Conservation (phyloP, 2,888 invertebrate genomes). For the Caenorhabditis zanzibari region DNA sequence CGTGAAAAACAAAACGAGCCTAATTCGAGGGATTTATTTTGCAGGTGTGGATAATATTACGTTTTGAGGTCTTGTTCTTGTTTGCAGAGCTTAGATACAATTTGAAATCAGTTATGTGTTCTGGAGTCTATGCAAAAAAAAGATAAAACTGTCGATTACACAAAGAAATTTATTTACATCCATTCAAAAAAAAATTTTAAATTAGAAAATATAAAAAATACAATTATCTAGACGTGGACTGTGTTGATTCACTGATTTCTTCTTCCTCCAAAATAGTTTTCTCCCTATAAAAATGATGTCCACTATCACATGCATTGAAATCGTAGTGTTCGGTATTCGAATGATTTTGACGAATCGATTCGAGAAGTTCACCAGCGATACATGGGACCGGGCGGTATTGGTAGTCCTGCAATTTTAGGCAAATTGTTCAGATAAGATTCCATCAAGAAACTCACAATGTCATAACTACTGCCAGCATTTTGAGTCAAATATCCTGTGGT, state of each 20-base stretch:
- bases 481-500: constrained; percentile 1
- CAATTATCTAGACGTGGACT: not conserved
- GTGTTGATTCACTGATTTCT: not conserved
- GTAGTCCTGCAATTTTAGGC: constrained; percentile 68
- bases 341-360: constrained; percentile 70
- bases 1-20: constrained; percentile 20
- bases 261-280: constrained; percentile 29
- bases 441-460: constrained; percentile 19
- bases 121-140: no score
- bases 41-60: not conserved
- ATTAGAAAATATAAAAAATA: not conserved
- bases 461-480: constrained; percentile 41
- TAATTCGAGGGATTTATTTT: not conserved
- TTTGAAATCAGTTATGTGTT: no score
- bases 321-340: constrained; percentile 69
- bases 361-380: constrained; percentile 78
- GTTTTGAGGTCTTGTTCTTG: no score
- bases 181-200: no score
- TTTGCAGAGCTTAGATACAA: no score
- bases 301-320: constrained; percentile 67
- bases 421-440: no score
- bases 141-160: no score
- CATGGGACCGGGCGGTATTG: constrained; percentile 72
- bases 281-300: constrained; percentile 75
- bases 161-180: no score